These are phyloP conservation scores for Hypothenemus hampei DNA, from an alignment of 1,140 invertebrate species.

Conservation along the genomic window DNA sequence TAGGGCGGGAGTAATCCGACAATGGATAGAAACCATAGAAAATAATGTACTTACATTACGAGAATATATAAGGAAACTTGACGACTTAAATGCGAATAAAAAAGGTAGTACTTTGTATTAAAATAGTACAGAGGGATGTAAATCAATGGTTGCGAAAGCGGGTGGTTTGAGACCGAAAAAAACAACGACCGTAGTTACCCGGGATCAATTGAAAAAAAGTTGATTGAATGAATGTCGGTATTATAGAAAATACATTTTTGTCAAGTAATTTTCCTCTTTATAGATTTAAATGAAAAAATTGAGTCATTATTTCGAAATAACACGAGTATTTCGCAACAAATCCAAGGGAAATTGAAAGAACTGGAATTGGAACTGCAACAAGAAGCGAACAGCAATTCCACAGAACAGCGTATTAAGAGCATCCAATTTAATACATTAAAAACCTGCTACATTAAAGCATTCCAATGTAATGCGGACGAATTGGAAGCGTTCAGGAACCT, in stretches of 20 bases:
- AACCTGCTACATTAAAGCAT: slow-evolving; percentile 31
- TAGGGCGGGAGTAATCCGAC: slow-evolving; percentile 24
- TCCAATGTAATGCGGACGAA: slow-evolving; percentile 28
- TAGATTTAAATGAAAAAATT: slow-evolving; percentile 35
- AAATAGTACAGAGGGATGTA: background rate
- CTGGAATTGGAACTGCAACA: slow-evolving; percentile 32
- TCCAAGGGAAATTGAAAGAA: slow-evolving; percentile 33
- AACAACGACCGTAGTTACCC: too few relatives aligned
- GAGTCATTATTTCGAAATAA: slow-evolving; percentile 35
- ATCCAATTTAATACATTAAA: slow-evolving; percentile 37
- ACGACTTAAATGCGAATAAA: slow-evolving; percentile 19
- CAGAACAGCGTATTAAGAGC: slow-evolving; percentile 35
- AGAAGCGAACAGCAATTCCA: slow-evolving; percentile 19
- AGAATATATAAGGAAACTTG: slow-evolving; percentile 16
- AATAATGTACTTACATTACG: slow-evolving; percentile 18
- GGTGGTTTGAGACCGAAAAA: background rate
- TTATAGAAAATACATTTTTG: too few relatives aligned
- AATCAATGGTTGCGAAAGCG: background rate
- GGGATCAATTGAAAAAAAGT: too few relatives aligned
- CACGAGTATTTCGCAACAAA: slow-evolving; percentile 28
- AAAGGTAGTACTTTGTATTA: slow-evolving; percentile 5
- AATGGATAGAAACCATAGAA: slow-evolving; percentile 30
- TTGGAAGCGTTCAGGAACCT: slow-evolving; percentile 32
- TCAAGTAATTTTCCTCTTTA: too few relatives aligned
- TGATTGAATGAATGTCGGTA: too few relatives aligned